Conservation (phyloP, 2,888 invertebrate species). For the Scrobipalpa atriplicella region DNA sequence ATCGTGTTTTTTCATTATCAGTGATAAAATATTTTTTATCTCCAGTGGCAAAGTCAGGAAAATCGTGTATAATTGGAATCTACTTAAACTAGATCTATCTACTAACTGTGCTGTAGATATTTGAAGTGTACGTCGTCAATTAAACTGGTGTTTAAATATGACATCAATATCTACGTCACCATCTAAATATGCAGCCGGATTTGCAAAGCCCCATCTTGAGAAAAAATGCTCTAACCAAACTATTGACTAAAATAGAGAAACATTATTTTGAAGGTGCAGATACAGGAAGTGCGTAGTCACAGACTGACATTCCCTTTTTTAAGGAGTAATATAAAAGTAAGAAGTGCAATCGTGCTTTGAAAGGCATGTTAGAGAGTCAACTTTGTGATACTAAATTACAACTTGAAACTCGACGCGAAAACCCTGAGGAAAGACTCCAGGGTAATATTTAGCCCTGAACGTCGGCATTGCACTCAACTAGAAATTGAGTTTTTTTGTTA, state of each 20-base stretch:
- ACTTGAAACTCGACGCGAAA: no score
- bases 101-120: no score
- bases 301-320: not conserved
- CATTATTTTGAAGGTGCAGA: not conserved
- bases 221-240: not conserved
- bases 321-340: not conserved
- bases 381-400: no score
- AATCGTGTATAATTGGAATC: no score
- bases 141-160: not conserved
- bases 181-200: conserved; percentile 11
- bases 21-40: no score
- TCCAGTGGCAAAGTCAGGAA: no score
- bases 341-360: no score
- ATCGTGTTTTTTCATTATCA: no score
- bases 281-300: not conserved
- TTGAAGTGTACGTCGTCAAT: not conserved
- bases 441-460: not conserved
- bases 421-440: no score
- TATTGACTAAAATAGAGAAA: not conserved
- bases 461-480: not conserved
- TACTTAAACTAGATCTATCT: no score
- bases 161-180: conserved; percentile 1
- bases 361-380: no score
- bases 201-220: not conserved
- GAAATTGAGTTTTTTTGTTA: conserved; percentile 5